Evolutionary conservation across 1,140 invertebrate species (phyloP), one percentile per base, ranked within the genome.

Genomic region (Frieseomelitta varia): DNA sequence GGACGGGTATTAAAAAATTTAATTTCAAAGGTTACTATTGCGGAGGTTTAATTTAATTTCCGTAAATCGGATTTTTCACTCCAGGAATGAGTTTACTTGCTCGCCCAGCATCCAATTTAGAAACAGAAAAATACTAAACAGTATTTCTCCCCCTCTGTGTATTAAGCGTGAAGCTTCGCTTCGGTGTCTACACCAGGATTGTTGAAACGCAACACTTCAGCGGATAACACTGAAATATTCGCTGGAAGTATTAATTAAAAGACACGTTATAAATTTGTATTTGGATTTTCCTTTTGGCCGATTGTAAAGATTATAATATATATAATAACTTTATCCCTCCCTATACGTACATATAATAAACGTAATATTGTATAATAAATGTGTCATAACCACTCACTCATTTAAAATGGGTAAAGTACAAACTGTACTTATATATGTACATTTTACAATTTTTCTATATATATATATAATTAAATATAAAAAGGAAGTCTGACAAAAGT

Each of bases 41-140:
- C 73, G 55, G 53, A 58, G 81, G 30, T 77, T 82, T 82, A 51
- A 82, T 82, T 82, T 82, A 68, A 77, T 82, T 82, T 82, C 53
- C 34, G 81, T 68, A 82, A 82, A 82, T 82, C 81, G 73, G 81
- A 82, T 82, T 82, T 82, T 69, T 78, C 74, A 69, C 63, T 77
- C 30, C 12, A 58, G 74, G 34, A 82, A 82, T 82, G 63, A 77
- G 81, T 67, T 69, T 21, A 51, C 63, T 65, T 58, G 68, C 69
- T 34, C 30, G 27, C 21, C 30, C 53, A 10, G 63, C 34, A 39
- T 77, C 74, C 74, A 82, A 82, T 82, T 82, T 82, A 82, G 34
- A 51, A 47, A 30, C 61, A 58, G 34, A 56, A 55, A 77, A 69
- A 68, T 58, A 82, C 63, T 77, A 68, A 77, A 67, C 63, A 34